phyloP scores from a whole-genome alignment of 2,888 invertebrate species.

The Limulus polyphemus region DNA sequence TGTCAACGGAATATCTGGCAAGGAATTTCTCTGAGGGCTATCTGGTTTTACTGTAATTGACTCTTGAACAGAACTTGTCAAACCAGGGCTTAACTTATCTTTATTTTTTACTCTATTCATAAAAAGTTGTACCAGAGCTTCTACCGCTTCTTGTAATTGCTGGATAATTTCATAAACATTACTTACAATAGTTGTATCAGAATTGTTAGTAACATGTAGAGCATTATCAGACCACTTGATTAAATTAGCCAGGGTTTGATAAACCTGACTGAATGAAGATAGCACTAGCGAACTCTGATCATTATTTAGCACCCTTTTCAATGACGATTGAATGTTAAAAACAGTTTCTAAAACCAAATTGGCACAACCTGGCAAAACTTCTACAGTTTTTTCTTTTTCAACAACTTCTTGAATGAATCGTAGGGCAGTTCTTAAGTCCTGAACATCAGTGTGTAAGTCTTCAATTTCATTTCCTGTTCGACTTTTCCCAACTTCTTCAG shows the following conservation, averaged over 20 bases:
- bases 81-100: constrained; percentile 38
- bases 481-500: too few relatives aligned
- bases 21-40: constrained; percentile 30
- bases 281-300: constrained; percentile 50
- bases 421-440: constrained; percentile 46
- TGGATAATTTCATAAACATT: constrained; percentile 55
- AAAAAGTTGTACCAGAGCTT: constrained; percentile 61
- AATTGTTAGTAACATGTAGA: constrained; percentile 44
- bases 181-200: constrained; percentile 40
- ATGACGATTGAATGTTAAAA: constrained; percentile 62
- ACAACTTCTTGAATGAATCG: constrained; percentile 87
- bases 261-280: constrained; percentile 72
- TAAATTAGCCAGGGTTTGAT: constrained; percentile 69
- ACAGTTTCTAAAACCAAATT: constrained; percentile 86
- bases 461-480: too few relatives aligned
- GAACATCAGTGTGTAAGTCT: too few relatives aligned
- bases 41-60: constrained; percentile 46
- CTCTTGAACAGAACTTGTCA: constrained; percentile 53
- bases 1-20: constrained; percentile 37
- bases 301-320: constrained; percentile 28
- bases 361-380: constrained; percentile 86
- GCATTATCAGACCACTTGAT: constrained; percentile 83
- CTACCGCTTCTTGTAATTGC: constrained; percentile 57
- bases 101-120: constrained; percentile 42
- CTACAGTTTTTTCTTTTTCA: constrained; percentile 66